Evolutionary conservation across 1,140 invertebrate genomes (phyloP).

Genomic region (Holotrichia oblita): DNA sequence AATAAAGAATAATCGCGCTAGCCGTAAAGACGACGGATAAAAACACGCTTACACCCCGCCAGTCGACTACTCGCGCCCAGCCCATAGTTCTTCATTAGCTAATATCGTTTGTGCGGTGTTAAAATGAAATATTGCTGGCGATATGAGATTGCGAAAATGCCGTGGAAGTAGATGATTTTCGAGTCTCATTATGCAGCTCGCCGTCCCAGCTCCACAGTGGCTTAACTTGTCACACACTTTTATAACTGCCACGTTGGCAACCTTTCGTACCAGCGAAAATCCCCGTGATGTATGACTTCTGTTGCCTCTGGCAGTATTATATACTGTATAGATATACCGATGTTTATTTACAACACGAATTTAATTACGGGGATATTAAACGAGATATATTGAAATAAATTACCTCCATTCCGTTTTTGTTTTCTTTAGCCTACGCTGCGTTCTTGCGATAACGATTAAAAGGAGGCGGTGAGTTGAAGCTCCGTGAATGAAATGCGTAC

Average conservation of each 20-base stretch:
- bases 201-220: constrained; percentile 36
- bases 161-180: constrained; percentile 41
- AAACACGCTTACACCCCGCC: background rate
- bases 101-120: constrained; percentile 38
- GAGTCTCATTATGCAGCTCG: constrained; percentile 43
- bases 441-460: background rate
- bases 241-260: constrained; percentile 43
- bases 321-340: background rate
- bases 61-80: background rate
- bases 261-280: constrained; percentile 37
- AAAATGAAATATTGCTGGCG: constrained; percentile 41
- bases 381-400: constrained; percentile 34
- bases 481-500: background rate
- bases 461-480: background rate
- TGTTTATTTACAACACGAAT: constrained; percentile 27
- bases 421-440: background rate
- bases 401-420: background rate
- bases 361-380: constrained; percentile 16
- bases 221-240: constrained; percentile 44
- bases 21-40: background rate
- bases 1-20: constrained; percentile 28
- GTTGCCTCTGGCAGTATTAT: constrained; percentile 7
- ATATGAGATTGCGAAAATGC: constrained; percentile 41
- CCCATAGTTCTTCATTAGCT: constrained; percentile 37
- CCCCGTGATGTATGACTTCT: constrained; percentile 40